phyloP scores from a whole-genome alignment of 2,888 invertebrate genomes.

The Endotricha flammealis region DNA sequence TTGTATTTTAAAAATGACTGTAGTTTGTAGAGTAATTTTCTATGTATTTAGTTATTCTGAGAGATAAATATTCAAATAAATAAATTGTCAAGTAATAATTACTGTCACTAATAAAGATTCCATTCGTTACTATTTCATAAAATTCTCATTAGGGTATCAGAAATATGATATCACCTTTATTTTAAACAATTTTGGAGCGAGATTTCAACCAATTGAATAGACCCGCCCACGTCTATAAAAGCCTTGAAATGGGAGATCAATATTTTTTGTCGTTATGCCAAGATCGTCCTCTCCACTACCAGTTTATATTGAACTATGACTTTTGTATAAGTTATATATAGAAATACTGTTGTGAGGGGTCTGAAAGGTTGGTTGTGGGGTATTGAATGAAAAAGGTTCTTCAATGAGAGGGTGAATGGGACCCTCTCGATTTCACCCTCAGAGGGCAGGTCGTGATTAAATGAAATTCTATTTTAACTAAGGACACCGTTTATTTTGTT shows the following conservation, averaged over 20 bases:
- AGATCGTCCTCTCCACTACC: conserved; percentile 12
- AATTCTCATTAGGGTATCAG: too few relatives aligned
- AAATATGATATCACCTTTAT: conserved; percentile 4
- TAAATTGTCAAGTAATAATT: too few relatives aligned
- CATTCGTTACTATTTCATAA: too few relatives aligned
- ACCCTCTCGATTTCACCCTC: conserved; percentile 20
- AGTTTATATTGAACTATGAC: conserved; percentile 14
- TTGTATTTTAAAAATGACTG: too few relatives aligned
- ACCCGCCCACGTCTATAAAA: not conserved
- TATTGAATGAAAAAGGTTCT: conserved; percentile 28
- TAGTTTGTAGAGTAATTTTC: too few relatives aligned
- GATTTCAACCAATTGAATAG: conserved; percentile 1
- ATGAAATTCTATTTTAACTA: conserved; percentile 43
- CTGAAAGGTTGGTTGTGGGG: conserved; percentile 9
- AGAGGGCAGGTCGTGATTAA: conserved; percentile 42
- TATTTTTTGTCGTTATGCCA: not conserved
- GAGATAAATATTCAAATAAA: too few relatives aligned
- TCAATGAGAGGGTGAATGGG: conserved; percentile 19
- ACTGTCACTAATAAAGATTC: too few relatives aligned
- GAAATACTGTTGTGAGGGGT: conserved; percentile 10
- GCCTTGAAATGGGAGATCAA: not conserved
- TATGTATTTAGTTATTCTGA: too few relatives aligned
- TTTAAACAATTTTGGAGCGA: conserved; percentile 5
- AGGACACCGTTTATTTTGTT: conserved; percentile 35
- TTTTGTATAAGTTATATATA: not conserved